These are phyloP conservation scores for Papilio protenor DNA, from an alignment of 2,888 invertebrate species.

Conservation along the genomic window DNA sequence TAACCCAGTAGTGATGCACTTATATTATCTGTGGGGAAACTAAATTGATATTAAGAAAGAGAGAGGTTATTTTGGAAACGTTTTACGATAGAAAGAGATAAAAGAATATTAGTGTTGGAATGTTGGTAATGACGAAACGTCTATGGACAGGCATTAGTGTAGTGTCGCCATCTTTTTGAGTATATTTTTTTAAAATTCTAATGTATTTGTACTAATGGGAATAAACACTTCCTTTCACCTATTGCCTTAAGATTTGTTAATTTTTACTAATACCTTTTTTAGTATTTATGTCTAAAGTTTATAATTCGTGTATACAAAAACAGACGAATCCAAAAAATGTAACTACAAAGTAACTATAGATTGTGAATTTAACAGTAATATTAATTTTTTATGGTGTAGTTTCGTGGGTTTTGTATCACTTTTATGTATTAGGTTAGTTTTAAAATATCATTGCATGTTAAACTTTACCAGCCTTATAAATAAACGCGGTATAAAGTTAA, in stretches of 20 bases:
- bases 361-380: neutral
- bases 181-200: neutral
- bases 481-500: no score
- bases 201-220: slow-evolving; percentile 7
- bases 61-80: slow-evolving; percentile 60
- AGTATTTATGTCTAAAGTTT: slow-evolving; percentile 2
- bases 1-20: slow-evolving; percentile 44
- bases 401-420: neutral
- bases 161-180: slow-evolving; percentile 6
- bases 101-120: slow-evolving; percentile 38
- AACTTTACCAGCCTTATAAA: neutral
- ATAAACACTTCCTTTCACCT: slow-evolving; percentile 31
- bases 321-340: neutral
- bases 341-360: neutral
- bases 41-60: slow-evolving; percentile 46
- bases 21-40: slow-evolving; percentile 38
- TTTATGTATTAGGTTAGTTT: neutral
- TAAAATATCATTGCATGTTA: neutral
- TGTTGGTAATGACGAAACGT: slow-evolving; percentile 30
- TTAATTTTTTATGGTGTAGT: neutral
- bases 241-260: slow-evolving; percentile 31
- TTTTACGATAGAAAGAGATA: slow-evolving; percentile 49
- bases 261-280: slow-evolving; percentile 20
- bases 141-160: slow-evolving; percentile 8
- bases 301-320: neutral